Evolutionary conservation across 2,888 invertebrate genomes (phyloP), one percentile per base, ranked within the genome.

Genomic region (Volucella inflata): DNA sequence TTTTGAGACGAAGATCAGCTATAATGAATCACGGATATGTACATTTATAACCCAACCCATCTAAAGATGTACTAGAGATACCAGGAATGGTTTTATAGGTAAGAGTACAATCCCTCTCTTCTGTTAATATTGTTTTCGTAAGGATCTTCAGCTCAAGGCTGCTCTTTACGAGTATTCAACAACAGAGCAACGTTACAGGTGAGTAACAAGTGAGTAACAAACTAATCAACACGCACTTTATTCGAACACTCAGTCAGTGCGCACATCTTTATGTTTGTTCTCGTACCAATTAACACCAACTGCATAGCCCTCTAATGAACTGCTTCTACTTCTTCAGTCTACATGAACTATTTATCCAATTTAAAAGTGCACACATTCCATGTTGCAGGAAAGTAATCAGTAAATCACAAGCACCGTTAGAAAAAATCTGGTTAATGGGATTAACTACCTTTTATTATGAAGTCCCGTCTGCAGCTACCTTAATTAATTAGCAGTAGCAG

Each of bases 321-420:
- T 51, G 51, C 62, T 17, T 57, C 36, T 64, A 30, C 50, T 42
- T 59, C 36, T 51, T 46, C 16, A n/a, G 55, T 30, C 14, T 30
- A 67, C 46, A 40, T 68, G 48, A 68, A 62, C 74, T 62, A 81
- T 30, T 70, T 80, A 74, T 68, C 68, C 62, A 80, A 68, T 68
- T 75, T 74, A 46, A 55, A 38, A 72, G 59, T 70, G 74, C 53
- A 71, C 71, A 71, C 65, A 65, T 82, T 62, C 72, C 82, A 82
- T 77, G 81, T 65, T 53, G 42, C 48, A 67, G 60, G 65, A 77
- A 77, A 82, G 64, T 48, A 67, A 59, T 51, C 51, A 60, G 72
- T 81, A 72, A 77, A 85, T 76, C 76, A 81, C 71, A 84, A 40
- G 55, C 68, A 85, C 85, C 81, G 85, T 85, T 85, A 68, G 6